Conservation (phyloP, 2,113 vertebrate species). For the Lepus timidus region DNA sequence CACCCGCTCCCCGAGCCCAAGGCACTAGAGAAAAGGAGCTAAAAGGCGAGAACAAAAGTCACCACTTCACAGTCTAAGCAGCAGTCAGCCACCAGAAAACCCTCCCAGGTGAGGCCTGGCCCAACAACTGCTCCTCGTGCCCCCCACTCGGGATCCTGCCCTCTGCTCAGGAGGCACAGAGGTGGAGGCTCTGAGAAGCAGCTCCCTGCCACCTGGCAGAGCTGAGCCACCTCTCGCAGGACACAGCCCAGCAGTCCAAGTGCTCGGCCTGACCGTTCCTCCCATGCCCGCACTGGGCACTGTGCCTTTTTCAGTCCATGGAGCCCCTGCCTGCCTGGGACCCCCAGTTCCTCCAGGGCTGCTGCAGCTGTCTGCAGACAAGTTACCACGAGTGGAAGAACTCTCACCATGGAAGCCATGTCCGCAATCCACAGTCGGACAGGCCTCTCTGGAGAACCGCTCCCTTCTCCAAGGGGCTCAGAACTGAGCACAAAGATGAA, state of each 20-base stretch:
- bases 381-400: not conserved
- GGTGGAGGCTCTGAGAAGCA: not conserved
- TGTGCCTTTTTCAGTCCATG: not conserved
- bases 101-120: constrained; percentile 85
- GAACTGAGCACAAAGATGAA: not conserved
- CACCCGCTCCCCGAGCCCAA: not conserved
- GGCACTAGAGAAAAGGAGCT: not conserved
- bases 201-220: not conserved
- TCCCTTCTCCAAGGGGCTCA: not conserved
- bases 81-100: constrained; percentile 86
- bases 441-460: not conserved
- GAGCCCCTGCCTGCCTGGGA: not conserved
- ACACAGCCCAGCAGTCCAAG: not conserved
- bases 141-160: constrained; percentile 84
- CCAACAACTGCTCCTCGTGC: constrained; percentile 86
- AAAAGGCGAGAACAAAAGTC: constrained; percentile 80
- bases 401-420: not conserved
- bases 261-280: not conserved
- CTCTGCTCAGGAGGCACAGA: constrained; percentile 63
- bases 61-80: constrained; percentile 85
- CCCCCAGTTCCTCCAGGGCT: not conserved
- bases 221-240: not conserved
- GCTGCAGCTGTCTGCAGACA: not conserved
- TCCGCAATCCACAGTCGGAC: not conserved
- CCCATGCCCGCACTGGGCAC: not conserved